Evolutionary conservation across 2,113 vertebrate genomes (phyloP).

Genomic region (Gobiocypris rarus): DNA sequence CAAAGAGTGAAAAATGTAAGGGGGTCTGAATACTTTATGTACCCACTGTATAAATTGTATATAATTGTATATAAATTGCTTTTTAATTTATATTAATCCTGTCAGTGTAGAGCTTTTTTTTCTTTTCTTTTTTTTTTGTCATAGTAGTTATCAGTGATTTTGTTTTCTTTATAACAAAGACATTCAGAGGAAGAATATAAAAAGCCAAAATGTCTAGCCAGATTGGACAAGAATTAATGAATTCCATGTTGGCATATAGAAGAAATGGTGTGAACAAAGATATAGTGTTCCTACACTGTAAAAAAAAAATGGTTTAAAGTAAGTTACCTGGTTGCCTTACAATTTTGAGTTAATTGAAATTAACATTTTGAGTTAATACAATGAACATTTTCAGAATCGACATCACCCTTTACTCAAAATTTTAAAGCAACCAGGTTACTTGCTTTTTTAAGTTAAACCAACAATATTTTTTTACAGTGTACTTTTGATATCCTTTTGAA

Average conservation of each 20-base stretch:
- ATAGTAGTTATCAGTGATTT: neutral
- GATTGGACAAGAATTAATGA: neutral
- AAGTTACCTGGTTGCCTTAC: too few relatives aligned
- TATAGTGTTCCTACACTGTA: neutral
- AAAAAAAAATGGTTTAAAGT: too few relatives aligned
- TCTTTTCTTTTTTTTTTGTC: too few relatives aligned
- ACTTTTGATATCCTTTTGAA: neutral
- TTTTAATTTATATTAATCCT: neutral
- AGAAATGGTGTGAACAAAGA: neutral
- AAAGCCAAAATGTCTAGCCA: neutral
- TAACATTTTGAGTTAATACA: too few relatives aligned
- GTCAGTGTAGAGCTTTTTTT: neutral
- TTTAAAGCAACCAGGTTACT: too few relatives aligned
- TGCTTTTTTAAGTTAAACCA: too few relatives aligned
- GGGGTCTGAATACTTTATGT: too few relatives aligned
- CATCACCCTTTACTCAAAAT: too few relatives aligned
- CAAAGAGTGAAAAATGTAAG: too few relatives aligned
- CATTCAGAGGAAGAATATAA: neutral
- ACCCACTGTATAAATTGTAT: neutral
- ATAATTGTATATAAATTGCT: neutral
- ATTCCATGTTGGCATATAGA: neutral
- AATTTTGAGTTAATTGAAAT: too few relatives aligned
- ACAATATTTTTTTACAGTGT: too few relatives aligned
- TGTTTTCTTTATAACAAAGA: neutral
- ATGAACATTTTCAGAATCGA: too few relatives aligned